Percentiles rank a stretch among this genome's conserved stretches.
These are phyloP conservation scores for Rhagonycha fulva DNA, from an alignment of 2,888 invertebrate species.

Conservation along the genomic window DNA sequence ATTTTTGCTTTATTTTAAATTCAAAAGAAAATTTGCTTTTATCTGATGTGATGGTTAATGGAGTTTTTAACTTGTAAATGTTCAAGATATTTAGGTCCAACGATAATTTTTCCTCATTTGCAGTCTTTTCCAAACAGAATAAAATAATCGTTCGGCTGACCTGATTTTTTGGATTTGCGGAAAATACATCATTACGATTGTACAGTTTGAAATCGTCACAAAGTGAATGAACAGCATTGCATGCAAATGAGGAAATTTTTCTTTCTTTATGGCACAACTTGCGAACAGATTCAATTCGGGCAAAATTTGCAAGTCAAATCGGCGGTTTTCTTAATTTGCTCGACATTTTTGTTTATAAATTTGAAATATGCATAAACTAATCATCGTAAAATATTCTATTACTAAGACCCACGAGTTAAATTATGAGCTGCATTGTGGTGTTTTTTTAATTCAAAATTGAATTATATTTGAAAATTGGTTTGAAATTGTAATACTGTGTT, in stretches of 20 bases:
- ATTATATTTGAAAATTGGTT: background rate
- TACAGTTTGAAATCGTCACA: slow-evolving; percentile 6
- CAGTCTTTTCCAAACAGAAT: background rate
- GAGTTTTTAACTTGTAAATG: background rate
- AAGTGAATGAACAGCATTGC: slow-evolving; percentile 7
- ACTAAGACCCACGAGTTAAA: background rate
- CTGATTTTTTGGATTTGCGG: background rate
- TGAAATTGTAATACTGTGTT: background rate
- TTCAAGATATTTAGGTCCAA: background rate
- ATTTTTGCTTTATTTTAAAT: background rate
- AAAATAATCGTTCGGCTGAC: background rate
- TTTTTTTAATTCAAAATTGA: background rate
- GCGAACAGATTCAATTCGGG: slow-evolving; percentile 12
- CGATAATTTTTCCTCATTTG: background rate
- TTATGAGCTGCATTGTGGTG: background rate
- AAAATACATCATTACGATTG: background rate
- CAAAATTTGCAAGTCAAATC: slow-evolving; percentile 13
- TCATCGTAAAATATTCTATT: background rate
- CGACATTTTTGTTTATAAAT: background rate
- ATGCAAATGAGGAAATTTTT: slow-evolving; percentile 15
- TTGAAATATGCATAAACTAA: background rate
- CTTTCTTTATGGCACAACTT: slow-evolving; percentile 9
- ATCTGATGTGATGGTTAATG: background rate
- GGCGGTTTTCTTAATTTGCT: background rate
- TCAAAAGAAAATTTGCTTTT: background rate